Evolutionary conservation across 2,797 vertebrate genomes (phyloP).

Genomic region (Carduelis carduelis): DNA sequence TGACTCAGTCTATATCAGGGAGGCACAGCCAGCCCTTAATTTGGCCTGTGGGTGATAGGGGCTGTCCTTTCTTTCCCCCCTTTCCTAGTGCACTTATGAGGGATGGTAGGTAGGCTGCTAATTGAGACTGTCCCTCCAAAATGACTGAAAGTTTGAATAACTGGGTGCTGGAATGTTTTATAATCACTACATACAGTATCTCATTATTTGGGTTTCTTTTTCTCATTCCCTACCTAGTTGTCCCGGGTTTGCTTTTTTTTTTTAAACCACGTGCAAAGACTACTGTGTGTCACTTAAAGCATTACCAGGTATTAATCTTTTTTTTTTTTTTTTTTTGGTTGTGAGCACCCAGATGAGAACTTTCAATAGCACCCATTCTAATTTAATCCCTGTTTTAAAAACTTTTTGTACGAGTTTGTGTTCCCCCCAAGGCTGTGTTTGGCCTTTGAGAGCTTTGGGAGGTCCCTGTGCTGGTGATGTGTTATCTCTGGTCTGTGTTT

Average conservation of each 20-base stretch:
- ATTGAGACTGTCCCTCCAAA: not conserved
- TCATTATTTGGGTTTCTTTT: not conserved
- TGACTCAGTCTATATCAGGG: not conserved
- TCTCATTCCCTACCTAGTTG: not conserved
- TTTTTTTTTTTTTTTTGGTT: not conserved
- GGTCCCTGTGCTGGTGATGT: not conserved
- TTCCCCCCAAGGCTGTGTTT: rapidly evolving
- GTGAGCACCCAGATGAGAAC: not conserved
- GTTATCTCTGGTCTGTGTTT: rapidly evolving
- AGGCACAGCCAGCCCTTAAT: not conserved
- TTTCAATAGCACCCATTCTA: not conserved
- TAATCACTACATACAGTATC: not conserved
- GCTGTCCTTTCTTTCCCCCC: not conserved
- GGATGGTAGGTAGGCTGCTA: not conserved
- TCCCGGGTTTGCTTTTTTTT: not conserved
- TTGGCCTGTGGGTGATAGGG: not conserved
- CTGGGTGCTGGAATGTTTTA: not conserved
- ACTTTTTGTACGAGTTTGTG: rapidly evolving
- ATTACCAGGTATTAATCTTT: not conserved
- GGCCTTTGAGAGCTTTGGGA: not conserved
- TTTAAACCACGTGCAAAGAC: rapidly evolving
- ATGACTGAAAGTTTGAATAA: not conserved
- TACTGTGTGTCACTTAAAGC: not conserved
- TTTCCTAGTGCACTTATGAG: not conserved
- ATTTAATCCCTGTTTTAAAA: not conserved